Evolutionary conservation across 1,140 invertebrate species (phyloP).

Genomic region (Nephotettix cincticeps): DNA sequence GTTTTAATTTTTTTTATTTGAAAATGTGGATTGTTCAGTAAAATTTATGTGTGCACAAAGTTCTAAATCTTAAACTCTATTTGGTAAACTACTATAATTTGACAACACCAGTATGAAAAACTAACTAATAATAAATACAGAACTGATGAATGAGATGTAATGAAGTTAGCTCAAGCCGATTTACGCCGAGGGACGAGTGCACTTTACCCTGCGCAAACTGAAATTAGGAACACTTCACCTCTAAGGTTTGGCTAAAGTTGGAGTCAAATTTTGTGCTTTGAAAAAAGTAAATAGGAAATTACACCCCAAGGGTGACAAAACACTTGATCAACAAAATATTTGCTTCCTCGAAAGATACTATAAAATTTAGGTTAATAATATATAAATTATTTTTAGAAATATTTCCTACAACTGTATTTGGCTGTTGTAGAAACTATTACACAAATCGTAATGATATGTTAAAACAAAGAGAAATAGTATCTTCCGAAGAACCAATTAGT

Average conservation of each 20-base stretch:
- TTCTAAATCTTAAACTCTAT: not conserved
- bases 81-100: not conserved
- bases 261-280: not conserved
- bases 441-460: too few relatives aligned
- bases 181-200: not conserved
- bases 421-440: too few relatives aligned
- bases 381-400: too few relatives aligned
- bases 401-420: too few relatives aligned
- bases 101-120: constrained; percentile 4
- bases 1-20: not conserved
- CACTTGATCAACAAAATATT: too few relatives aligned
- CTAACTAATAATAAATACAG: not conserved
- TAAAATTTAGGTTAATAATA: too few relatives aligned
- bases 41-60: not conserved
- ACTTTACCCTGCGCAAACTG: not conserved
- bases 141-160: not conserved
- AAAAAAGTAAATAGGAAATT: not conserved
- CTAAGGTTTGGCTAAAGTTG: not conserved
- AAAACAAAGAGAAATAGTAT: too few relatives aligned
- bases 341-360: too few relatives aligned
- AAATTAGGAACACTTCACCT: not conserved
- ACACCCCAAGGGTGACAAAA: too few relatives aligned
- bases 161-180: not conserved
- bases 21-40: constrained; percentile 8
- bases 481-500: too few relatives aligned